phyloP scores from a whole-genome alignment of 30 jellyfish, hydroid and myxozoan species.

The Hydra vulgaris region DNA sequence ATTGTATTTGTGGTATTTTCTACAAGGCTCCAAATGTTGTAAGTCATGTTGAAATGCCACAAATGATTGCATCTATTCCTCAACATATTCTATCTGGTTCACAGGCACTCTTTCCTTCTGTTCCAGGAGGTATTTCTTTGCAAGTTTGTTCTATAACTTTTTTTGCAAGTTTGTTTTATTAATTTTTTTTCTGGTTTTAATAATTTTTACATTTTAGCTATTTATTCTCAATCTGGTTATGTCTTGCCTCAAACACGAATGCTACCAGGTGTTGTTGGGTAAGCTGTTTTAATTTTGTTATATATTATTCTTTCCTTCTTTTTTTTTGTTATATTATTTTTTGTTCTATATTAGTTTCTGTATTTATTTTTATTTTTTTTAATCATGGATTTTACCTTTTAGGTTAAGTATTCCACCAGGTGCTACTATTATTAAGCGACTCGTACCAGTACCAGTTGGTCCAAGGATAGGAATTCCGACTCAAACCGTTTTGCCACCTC shows the following conservation, averaged over 20 bases:
- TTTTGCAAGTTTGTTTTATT: slow-evolving; percentile 2
- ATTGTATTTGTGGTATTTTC: too few species aligned
- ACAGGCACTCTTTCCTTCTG: neutral
- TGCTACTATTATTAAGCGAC: slow-evolving; percentile 24
- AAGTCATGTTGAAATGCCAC: neutral
- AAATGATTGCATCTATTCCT: neutral
- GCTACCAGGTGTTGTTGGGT: slow-evolving; percentile 3
- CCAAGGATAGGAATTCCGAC: slow-evolving; percentile 8
- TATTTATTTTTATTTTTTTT: too few species aligned
- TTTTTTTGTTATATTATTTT: too few species aligned
- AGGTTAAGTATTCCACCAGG: slow-evolving; percentile 20
- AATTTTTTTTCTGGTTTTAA: neutral
- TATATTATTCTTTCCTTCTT: too few species aligned
- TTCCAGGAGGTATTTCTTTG: neutral
- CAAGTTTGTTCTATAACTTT: neutral
- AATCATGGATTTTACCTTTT: neutral
- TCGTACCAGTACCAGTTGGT: slow-evolving; percentile 37
- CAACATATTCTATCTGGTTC: neutral
- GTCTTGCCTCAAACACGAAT: neutral
- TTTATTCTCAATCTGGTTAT: neutral
- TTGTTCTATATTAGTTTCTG: too few species aligned
- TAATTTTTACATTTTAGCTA: neutral
- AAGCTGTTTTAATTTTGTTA: neutral
- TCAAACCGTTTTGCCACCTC: slow-evolving; percentile 1
- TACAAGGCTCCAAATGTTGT: neutral